These are phyloP conservation scores for Willowsia nigromaculata DNA, from an alignment of 2,888 invertebrate genomes.

Conservation along the genomic window DNA sequence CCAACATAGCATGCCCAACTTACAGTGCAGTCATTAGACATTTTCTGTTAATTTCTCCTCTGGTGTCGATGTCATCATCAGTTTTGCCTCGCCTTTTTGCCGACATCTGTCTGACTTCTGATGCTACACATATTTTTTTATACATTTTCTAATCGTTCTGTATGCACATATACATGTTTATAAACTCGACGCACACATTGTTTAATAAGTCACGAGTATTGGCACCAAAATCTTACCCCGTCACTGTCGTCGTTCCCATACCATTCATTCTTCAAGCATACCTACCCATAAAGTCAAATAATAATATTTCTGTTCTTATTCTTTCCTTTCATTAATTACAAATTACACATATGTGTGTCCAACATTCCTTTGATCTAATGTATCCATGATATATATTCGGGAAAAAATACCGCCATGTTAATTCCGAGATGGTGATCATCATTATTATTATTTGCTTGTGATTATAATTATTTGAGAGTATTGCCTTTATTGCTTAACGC, in stretches of 20 bases:
- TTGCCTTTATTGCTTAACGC: conserved; percentile 42
- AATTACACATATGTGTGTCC: conserved; percentile 59
- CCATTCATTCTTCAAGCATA: conserved; percentile 10
- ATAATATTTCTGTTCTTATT: conserved; percentile 35
- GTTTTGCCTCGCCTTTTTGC: conserved; percentile 7
- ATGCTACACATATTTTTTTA: not conserved
- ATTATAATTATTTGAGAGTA: conserved; percentile 35
- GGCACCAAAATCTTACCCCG: conserved; percentile 49
- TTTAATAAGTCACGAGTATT: conserved; percentile 44
- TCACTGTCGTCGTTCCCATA: conserved; percentile 9
- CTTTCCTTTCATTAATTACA: conserved; percentile 53
- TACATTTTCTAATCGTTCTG: not conserved
- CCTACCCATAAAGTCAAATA: not conserved
- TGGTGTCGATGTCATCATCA: conserved; percentile 46
- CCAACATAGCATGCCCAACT: not conserved
- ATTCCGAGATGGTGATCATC: not conserved
- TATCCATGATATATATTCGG: conserved; percentile 15
- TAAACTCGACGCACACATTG: not conserved
- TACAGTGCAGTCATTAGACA: not conserved
- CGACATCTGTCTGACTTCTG: conserved; percentile 34
- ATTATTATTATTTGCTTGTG: conserved; percentile 16
- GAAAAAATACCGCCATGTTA: not conserved
- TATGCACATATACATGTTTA: not conserved
- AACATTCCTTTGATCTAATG: conserved; percentile 39
- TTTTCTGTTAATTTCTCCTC: conserved; percentile 27